Evolutionary conservation across 2,797 vertebrate species (phyloP).

Genomic region (Rousettus madagascariensis): DNA sequence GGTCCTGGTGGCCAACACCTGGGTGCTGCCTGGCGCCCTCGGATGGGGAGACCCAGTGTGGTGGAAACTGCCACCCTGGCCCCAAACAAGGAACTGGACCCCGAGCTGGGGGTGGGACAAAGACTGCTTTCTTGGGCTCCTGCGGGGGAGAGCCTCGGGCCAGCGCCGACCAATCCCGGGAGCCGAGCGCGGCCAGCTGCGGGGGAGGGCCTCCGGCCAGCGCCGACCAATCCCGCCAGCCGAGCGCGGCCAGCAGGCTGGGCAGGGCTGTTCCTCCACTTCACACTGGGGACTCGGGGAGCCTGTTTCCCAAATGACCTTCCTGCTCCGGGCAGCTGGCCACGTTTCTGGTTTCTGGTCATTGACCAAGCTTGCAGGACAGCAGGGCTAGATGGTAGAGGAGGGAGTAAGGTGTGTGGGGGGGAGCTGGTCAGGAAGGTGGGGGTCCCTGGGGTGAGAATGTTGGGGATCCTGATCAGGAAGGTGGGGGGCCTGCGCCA

Average conservation of each 20-base stretch:
- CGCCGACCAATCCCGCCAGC: fast-evolving
- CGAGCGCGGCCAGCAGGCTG: too few relatives aligned
- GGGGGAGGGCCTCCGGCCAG: neutral
- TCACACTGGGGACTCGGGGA: neutral
- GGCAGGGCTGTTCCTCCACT: too few relatives aligned
- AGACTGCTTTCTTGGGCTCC: neutral
- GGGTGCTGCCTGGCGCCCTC: neutral
- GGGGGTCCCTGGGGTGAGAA: fast-evolving
- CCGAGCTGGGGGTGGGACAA: neutral
- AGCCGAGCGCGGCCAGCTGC: too few relatives aligned
- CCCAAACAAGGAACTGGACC: neutral
- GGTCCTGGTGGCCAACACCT: neutral
- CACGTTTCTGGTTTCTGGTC: neutral
- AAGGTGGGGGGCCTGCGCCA: neutral
- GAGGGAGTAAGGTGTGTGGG: too few relatives aligned
- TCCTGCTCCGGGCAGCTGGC: neutral
- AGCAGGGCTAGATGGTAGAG: neutral
- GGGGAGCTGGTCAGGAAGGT: too few relatives aligned
- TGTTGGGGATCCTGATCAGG: too few relatives aligned
- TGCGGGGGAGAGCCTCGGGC: neutral
- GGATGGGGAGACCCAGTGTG: neutral
- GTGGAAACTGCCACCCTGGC: neutral
- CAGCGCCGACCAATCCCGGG: fast-evolving
- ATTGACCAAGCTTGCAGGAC: neutral
- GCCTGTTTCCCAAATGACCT: neutral